Conservation (phyloP, 2,797 vertebrate species). For the Microchirus variegatus region DNA sequence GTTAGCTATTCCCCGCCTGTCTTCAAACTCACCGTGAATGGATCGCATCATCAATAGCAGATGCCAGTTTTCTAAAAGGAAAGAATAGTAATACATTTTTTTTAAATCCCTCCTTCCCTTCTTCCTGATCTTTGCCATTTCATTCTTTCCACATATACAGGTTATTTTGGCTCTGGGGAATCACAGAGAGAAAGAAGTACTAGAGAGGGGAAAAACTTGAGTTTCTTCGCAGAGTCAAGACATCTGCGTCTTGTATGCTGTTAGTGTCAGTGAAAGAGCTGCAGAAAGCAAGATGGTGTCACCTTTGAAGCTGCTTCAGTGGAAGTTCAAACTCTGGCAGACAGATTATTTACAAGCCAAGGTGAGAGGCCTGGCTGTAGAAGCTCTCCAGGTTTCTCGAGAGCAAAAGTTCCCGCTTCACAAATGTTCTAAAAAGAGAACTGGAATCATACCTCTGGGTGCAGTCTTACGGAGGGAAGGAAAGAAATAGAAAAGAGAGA, state of each 20-base stretch:
- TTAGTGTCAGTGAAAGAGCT: slow-evolving; percentile 24
- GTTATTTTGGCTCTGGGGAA: slow-evolving; percentile 24
- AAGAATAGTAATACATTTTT: slow-evolving; percentile 18
- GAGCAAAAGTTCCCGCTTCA: slow-evolving; percentile 8
- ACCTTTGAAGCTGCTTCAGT: slow-evolving; percentile 39
- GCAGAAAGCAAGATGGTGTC: slow-evolving; percentile 13
- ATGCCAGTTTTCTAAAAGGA: slow-evolving; percentile 10
- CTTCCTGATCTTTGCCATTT: not conserved
- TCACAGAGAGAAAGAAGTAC: not conserved
- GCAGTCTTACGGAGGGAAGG: slow-evolving; percentile 1
- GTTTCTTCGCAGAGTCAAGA: slow-evolving; percentile 23
- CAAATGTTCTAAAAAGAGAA: slow-evolving; percentile 24
- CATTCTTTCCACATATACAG: slow-evolving; percentile 16
- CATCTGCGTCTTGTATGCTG: slow-evolving; percentile 25
- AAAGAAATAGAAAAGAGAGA: not conserved
- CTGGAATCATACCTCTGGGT: slow-evolving; percentile 37
- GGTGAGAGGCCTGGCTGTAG: slow-evolving; percentile 20
- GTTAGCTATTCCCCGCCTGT: no score
- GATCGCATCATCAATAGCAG: slow-evolving; percentile 26
- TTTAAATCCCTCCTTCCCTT: slow-evolving; percentile 14
- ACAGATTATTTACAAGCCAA: slow-evolving; percentile 12
- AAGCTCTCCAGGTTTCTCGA: slow-evolving; percentile 23
- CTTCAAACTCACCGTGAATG: no score
- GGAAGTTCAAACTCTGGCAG: slow-evolving; percentile 19
- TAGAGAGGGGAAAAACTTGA: not conserved